Conservation (phyloP, 2,888 invertebrate species). For the Halictus quadricinctus region DNA sequence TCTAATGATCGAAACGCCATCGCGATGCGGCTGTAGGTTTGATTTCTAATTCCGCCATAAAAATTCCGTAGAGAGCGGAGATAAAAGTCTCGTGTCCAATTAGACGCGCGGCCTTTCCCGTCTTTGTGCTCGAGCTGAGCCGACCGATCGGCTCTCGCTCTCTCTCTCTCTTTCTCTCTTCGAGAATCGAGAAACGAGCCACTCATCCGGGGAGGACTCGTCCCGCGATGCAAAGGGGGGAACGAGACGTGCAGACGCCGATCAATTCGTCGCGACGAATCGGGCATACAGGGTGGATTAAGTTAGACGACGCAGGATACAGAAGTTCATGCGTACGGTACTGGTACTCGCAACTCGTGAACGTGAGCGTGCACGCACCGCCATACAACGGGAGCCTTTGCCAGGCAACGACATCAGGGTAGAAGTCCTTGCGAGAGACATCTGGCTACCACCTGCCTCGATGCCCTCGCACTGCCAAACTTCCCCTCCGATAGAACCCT, state of each 20-base stretch:
- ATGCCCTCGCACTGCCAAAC: conserved; percentile 76
- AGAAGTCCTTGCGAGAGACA: conserved; percentile 79
- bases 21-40: background rate
- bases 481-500: conserved; percentile 69
- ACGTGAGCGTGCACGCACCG: background rate
- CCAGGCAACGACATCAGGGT: conserved; percentile 74
- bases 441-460: conserved; percentile 82
- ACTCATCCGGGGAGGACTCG: conserved; percentile 1
- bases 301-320: conserved; percentile 10
- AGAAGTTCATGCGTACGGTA: background rate
- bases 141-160: background rate
- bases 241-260: background rate
- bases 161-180: background rate
- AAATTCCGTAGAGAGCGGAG: conserved; percentile 34
- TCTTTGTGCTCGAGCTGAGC: background rate
- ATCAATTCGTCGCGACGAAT: background rate
- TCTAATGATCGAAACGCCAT: background rate
- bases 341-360: background rate
- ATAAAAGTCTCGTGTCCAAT: conserved; percentile 18
- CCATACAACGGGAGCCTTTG: conserved; percentile 29
- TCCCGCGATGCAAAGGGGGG: conserved; percentile 25
- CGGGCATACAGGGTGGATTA: conserved; percentile 39
- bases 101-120: background rate
- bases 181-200: background rate
- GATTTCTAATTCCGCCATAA: conserved; percentile 43